Conservation (phyloP, 2,888 invertebrate species). For the Artemia sp. region DNA sequence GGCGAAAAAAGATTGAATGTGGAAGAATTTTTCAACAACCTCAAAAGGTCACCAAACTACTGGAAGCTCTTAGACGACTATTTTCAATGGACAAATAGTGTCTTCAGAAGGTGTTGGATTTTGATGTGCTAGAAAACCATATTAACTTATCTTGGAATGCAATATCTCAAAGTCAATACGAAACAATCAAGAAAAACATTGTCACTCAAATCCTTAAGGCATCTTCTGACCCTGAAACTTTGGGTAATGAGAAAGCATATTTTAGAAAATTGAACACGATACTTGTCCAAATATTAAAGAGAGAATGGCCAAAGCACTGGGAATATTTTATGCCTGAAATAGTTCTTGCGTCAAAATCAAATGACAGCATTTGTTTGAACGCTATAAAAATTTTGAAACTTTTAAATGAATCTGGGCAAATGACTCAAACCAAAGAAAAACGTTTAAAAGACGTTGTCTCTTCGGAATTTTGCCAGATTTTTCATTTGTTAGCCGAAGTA, state of each 20-base stretch:
- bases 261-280: constrained; percentile 97
- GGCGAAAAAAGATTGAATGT: too few species aligned
- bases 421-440: constrained; percentile 97
- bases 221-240: constrained; percentile 69
- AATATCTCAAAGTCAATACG: constrained; percentile 78
- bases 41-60: too few species aligned
- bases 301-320: constrained; percentile 99
- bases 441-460: constrained; percentile 99
- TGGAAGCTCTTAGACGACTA: too few species aligned
- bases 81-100: too few species aligned
- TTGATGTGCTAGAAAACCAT: too few species aligned
- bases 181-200: constrained; percentile 98
- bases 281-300: constrained; percentile 89
- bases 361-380: constrained; percentile 96
- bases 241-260: constrained; percentile 86
- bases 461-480: constrained; percentile 89
- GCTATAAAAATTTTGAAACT: constrained; percentile 97
- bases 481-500: constrained; percentile 92
- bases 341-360: constrained; percentile 95
- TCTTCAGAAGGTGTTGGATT: too few species aligned
- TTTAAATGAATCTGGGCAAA: constrained; percentile 90
- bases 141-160: too few species aligned
- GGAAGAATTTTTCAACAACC: too few species aligned
- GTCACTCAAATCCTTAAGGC: constrained; percentile 96
- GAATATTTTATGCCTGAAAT: constrained; percentile 97